Percentiles rank a stretch among this genome's conserved stretches.
Conservation (phyloP, 2,888 invertebrate genomes). For the Eupithecia exiguata region DNA sequence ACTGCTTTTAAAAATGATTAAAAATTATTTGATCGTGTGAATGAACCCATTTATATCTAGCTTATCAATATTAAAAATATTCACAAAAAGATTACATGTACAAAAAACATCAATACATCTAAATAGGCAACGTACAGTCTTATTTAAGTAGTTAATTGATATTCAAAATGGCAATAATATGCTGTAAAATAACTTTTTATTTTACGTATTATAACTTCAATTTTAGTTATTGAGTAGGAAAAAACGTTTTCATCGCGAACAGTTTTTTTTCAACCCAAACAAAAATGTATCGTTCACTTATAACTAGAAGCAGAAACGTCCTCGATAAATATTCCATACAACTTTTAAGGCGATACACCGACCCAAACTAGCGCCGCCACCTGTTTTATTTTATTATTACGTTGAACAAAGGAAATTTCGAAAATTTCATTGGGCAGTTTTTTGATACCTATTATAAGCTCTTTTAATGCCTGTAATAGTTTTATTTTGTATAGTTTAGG, state of each 20-base stretch:
- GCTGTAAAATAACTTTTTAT: background rate
- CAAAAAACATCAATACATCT: conserved; percentile 43
- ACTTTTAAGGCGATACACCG: too few species aligned
- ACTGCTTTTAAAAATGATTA: background rate
- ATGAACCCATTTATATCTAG: conserved; percentile 1
- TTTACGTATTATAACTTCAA: background rate
- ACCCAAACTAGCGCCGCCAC: too few species aligned
- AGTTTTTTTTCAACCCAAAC: too few species aligned
- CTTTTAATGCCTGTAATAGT: too few species aligned
- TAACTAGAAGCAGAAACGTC: background rate
- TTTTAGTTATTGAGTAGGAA: too few species aligned
- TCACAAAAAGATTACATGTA: conserved; percentile 32
- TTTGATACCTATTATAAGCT: too few species aligned
- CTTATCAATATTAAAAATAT: conserved; percentile 19
- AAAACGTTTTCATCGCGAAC: too few species aligned
- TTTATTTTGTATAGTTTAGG: too few species aligned
- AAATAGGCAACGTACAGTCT: conserved; percentile 58
- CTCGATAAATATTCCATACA: background rate
- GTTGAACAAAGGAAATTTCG: too few species aligned
- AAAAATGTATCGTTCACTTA: background rate
- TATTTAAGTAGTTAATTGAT: conserved; percentile 42
- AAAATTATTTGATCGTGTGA: background rate
- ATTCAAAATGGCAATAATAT: conserved; percentile 33
- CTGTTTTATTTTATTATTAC: too few species aligned
- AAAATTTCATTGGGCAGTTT: too few species aligned